A percentile compares a stretch with the other conserved stretches of the same genome.
Conservation (phyloP, 1,140 invertebrate genomes). For the Aphidius ervi region DNA sequence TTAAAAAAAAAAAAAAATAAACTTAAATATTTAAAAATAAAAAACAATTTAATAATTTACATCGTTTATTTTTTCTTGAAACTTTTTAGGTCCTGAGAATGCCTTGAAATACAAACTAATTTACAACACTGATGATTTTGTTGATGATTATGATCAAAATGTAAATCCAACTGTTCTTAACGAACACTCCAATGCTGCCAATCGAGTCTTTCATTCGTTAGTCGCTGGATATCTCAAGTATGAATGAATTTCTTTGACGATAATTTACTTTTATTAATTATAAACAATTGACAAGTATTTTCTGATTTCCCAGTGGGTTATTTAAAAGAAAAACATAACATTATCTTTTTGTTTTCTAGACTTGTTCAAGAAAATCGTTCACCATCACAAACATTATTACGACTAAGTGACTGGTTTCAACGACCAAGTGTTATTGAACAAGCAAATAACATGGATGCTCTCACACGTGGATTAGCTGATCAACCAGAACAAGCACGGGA, state of each 20-base stretch:
- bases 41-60: neutral
- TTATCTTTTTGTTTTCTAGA: slow-evolving; percentile 43
- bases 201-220: slow-evolving; percentile 82
- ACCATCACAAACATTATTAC: slow-evolving; percentile 45
- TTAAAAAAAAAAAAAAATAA: no score
- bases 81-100: slow-evolving; percentile 59
- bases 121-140: slow-evolving; percentile 62
- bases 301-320: no score
- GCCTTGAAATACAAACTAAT: slow-evolving; percentile 67
- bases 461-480: slow-evolving; percentile 67
- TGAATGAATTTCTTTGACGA: slow-evolving; percentile 35
- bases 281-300: neutral
- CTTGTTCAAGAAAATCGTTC: slow-evolving; percentile 60
- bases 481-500: slow-evolving; percentile 69
- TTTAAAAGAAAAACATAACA: neutral
- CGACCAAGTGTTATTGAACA: slow-evolving; percentile 65
- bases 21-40: neutral
- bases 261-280: slow-evolving; percentile 4
- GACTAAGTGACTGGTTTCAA: slow-evolving; percentile 76
- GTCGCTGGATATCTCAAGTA: slow-evolving; percentile 76
- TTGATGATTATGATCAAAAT: slow-evolving; percentile 80
- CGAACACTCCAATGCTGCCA: slow-evolving; percentile 81
- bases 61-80: slow-evolving; percentile 6
- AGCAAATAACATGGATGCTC: slow-evolving; percentile 66
- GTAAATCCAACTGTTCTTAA: slow-evolving; percentile 78